These are phyloP conservation scores for Sphaerodactylus townsendi DNA, from an alignment of 2,113 vertebrate genomes.

Conservation along the genomic window DNA sequence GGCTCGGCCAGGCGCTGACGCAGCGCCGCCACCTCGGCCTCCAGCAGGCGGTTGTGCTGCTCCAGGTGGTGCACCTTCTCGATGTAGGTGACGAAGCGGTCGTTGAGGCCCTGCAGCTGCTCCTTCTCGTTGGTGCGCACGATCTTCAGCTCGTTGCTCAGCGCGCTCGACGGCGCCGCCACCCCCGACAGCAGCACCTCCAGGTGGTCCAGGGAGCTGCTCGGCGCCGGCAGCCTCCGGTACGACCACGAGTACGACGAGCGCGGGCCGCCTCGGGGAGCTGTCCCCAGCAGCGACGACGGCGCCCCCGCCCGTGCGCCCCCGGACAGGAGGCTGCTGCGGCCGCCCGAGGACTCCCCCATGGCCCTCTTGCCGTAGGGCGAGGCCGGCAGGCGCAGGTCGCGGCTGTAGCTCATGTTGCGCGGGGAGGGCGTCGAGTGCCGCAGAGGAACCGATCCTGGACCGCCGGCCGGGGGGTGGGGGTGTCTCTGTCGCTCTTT, in stretches of 20 bases:
- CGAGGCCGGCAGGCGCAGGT: not conserved
- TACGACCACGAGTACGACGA: not conserved
- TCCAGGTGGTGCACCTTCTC: constrained; percentile 83
- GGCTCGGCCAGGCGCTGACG: constrained; percentile 80
- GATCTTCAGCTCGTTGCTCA: constrained; percentile 84
- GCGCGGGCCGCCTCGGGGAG: not conserved
- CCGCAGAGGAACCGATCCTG: too few species aligned
- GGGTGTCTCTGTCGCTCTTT: not conserved
- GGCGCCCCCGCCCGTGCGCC: constrained; percentile 39
- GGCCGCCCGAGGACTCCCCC: constrained; percentile 12
- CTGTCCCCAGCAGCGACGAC: constrained; percentile 60
- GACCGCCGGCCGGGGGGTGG: not conserved
- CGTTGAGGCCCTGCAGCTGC: constrained; percentile 83
- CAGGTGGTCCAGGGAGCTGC: constrained; percentile 62
- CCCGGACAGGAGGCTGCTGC: not conserved
- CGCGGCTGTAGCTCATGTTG: constrained; percentile 64
- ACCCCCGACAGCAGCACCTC: constrained; percentile 68
- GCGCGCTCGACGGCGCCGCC: constrained; percentile 73
- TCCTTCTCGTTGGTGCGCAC: constrained; percentile 84
- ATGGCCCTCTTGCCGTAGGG: not conserved
- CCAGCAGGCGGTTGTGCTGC: constrained; percentile 82
- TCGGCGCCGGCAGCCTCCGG: not conserved
- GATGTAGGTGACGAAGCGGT: constrained; percentile 84
- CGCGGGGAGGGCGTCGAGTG: not conserved
- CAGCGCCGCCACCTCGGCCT: constrained; percentile 77